Evolutionary conservation across 2,888 invertebrate genomes (phyloP), one percentile per base, ranked within the genome.

Genomic region (Automeris io): DNA sequence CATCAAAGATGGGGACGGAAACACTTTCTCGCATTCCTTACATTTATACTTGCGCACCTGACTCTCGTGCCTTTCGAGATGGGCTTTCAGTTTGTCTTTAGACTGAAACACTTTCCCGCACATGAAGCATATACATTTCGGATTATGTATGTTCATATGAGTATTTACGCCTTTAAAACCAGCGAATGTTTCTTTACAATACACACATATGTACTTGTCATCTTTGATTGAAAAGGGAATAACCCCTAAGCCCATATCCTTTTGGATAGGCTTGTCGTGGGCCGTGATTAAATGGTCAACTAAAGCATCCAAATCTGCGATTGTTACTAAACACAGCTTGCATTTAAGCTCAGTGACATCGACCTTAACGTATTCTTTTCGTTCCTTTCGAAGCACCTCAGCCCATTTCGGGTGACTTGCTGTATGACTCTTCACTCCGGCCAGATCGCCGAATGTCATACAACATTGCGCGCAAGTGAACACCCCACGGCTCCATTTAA

Each of bases 81-180:
- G 88, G 9, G 79, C 63, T 29, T 72, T 62, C 21, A 86, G 62
- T 29, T 81, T 80, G 4, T 78, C 68, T n/a, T 66, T 65, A 9
- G 69, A 70, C 1, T 80, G 73, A 50, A 72, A 88, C 2, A 75
- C 78, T 51, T 87, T 87, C 0, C 87, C 88, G 41, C 88, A 88
- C 1, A 65, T 65, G 18, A 72, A 59, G 39, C 88, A 88, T 5
- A 87, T 70, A 41, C 62, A 78, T 33, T 70, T 72, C 43, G 72
- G 78, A 36, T 80, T 70, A 56, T 87, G 83, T 37, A 67, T 61
- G 48, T 88, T 88, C 69, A 86, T 85, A 25, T 87, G 77, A 2
- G 56, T 48, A 9, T 64, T 63, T 2, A 81, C 48, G 8, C 53
- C 60, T 60, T 71, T 59, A 5, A 70, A 68, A 0, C 61, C 54